Conservation (phyloP, 2,797 vertebrate species). For the Cynopterus sphinx region DNA sequence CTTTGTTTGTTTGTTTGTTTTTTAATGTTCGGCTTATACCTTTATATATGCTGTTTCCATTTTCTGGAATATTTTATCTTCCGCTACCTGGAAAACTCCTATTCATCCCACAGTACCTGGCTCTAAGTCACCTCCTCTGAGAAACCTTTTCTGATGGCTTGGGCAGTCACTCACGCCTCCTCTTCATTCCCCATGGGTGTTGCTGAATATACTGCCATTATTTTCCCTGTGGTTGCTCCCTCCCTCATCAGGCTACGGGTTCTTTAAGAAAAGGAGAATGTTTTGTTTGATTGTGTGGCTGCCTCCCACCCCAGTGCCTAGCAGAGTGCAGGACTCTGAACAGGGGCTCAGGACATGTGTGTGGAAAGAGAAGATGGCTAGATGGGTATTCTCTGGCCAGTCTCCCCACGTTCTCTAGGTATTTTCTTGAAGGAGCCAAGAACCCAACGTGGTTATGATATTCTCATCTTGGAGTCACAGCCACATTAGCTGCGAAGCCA, state of each 20-base stretch:
- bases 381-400: not conserved
- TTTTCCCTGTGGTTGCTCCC: not conserved
- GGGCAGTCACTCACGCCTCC: not conserved
- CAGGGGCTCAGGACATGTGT: not conserved
- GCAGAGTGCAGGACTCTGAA: not conserved
- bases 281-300: not conserved
- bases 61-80: not conserved
- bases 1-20: no score
- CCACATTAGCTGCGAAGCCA: not conserved
- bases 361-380: not conserved
- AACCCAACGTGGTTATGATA: fast-evolving
- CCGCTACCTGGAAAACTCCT: not conserved
- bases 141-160: not conserved
- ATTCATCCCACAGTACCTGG: not conserved
- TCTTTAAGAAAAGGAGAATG: not conserved
- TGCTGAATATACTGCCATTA: not conserved
- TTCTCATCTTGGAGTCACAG: not conserved
- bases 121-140: not conserved
- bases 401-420: not conserved
- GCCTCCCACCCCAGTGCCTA: not conserved
- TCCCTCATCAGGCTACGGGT: not conserved
- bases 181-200: not conserved
- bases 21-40: not conserved
- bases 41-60: not conserved
- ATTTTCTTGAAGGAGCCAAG: not conserved